phyloP scores from a whole-genome alignment of 2,888 invertebrate genomes.

The Drosophila antonietae region DNA sequence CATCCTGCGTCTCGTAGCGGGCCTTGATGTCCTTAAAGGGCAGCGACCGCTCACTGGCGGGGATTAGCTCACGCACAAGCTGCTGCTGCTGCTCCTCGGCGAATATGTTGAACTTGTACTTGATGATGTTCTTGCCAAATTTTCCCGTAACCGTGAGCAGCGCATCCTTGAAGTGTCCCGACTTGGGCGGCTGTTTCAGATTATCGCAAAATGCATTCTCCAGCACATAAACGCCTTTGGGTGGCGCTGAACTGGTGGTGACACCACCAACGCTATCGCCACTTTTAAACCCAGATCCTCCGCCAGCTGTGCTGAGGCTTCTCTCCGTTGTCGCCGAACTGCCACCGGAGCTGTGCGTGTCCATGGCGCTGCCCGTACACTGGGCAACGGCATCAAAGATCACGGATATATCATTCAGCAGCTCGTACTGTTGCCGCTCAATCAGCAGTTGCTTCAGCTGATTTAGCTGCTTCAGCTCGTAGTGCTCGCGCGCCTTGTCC shows the following conservation, averaged over 20 bases:
- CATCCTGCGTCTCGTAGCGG: conserved; percentile 75
- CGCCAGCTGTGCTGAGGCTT: conserved; percentile 56
- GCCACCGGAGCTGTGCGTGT: conserved; percentile 83
- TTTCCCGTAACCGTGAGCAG: conserved; percentile 84
- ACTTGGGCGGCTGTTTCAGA: conserved; percentile 75
- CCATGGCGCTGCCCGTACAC: conserved; percentile 77
- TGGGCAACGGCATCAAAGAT: conserved; percentile 84
- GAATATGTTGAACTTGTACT: conserved; percentile 84
- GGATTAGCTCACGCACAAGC: conserved; percentile 83
- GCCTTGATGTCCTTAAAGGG: conserved; percentile 83
- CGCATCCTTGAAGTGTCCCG: conserved; percentile 83
- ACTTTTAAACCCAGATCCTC: neutral
- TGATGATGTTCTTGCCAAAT: conserved; percentile 84
- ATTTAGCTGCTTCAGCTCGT: conserved; percentile 81
- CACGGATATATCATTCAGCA: conserved; percentile 84
- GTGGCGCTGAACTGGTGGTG: conserved; percentile 23
- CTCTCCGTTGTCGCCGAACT: conserved; percentile 81
- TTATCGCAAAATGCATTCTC: conserved; percentile 85
- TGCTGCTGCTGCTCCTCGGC: conserved; percentile 83
- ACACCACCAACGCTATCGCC: conserved; percentile 35
- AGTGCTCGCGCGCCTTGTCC: conserved; percentile 84
- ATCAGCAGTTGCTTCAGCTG: conserved; percentile 83
- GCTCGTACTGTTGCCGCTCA: conserved; percentile 82
- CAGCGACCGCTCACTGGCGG: conserved; percentile 80
- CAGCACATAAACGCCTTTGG: conserved; percentile 82